Percentiles rank a stretch among this genome's conserved stretches.
Evolutionary conservation across 2,888 invertebrate genomes (phyloP).

Genomic region (Bugula neritina): DNA sequence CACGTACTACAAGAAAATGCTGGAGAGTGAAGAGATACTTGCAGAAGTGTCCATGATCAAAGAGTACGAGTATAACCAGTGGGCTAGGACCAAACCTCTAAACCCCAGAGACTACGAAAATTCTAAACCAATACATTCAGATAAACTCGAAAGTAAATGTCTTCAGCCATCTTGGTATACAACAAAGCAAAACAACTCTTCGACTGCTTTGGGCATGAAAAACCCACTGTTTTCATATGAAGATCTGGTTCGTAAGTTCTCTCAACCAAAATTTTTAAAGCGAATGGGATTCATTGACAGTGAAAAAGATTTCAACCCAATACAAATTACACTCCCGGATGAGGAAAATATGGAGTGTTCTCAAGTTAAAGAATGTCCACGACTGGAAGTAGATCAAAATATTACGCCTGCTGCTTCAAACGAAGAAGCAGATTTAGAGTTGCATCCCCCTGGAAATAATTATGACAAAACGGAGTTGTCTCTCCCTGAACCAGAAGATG

Average conservation of each 20-base stretch:
- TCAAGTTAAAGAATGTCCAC: not conserved
- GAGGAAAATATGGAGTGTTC: not conserved
- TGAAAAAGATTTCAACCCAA: conserved; percentile 16
- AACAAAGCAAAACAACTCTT: not conserved
- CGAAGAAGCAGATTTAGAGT: too few species aligned
- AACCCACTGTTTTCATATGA: conserved; percentile 20
- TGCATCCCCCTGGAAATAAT: too few species aligned
- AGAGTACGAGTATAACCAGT: conserved; percentile 23
- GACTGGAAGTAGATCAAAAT: not conserved
- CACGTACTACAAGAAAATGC: conserved; percentile 2
- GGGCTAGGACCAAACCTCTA: conserved; percentile 11
- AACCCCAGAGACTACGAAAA: conserved; percentile 21
- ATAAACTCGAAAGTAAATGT: conserved; percentile 22
- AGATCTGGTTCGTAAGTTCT: not conserved
- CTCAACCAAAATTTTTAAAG: conserved; percentile 24
- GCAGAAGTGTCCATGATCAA: conserved; percentile 18
- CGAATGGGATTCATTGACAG: conserved; percentile 8
- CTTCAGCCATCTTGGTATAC: conserved; percentile 15
- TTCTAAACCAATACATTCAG: not conserved
- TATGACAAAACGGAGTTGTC: not conserved
- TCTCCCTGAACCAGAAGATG: not conserved
- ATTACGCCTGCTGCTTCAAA: not conserved
- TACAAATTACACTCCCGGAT: not conserved
- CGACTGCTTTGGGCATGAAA: not conserved
- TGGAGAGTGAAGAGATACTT: not conserved